Evolutionary conservation across 1,140 invertebrate species (phyloP), one percentile per base, ranked within the genome.

Genomic region (Drosophila sulfurigaster): DNA sequence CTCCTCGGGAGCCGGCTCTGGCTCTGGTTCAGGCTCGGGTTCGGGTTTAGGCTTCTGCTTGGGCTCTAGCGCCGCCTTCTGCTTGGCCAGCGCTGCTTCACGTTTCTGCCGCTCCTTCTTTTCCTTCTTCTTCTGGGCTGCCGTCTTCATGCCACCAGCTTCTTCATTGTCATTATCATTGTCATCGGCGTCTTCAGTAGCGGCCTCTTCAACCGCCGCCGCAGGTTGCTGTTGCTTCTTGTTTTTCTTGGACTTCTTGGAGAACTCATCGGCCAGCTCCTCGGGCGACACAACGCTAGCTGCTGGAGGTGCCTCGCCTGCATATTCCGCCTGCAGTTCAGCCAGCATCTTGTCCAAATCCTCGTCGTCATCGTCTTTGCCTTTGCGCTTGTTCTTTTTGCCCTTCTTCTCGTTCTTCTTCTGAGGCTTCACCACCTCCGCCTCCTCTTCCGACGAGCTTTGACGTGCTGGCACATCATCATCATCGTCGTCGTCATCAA

Each of bases 61-160:
- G 30, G 93, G 91, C 66, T 94, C 94, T 67, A 93, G 92, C 52
- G 95, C 95, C 73, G 95, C 78, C 2, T 78, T 78, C 30, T 91
- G 90, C 68, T 85, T 92, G 7, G 91, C 91, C 87, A 82, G 43
- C 1, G 91, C 91, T 11, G 91, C 91, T 89, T 97, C 97, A 57
- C 94, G 94, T 79, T 96, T 97, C 83, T 97, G 96, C 38, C 96
- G 94, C 93, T 97, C 96, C 90, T 97, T 97, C 78, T 97, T 97
- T 79, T 97, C 96, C 87, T 97, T 97, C 78, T 97, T 97, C 91
- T 97, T 97, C 86, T 97, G 96, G 11, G 96, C 96, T 15, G 96
- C 96, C 20, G 96, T 95, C 93, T 97, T 97, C 16, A 97, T 96
- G 30, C 93, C 81, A 63, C 93, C 94, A 65, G 94, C 94, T 38